Conservation (phyloP, 2,888 invertebrate species). For the Lasioglossum marginatum region DNA sequence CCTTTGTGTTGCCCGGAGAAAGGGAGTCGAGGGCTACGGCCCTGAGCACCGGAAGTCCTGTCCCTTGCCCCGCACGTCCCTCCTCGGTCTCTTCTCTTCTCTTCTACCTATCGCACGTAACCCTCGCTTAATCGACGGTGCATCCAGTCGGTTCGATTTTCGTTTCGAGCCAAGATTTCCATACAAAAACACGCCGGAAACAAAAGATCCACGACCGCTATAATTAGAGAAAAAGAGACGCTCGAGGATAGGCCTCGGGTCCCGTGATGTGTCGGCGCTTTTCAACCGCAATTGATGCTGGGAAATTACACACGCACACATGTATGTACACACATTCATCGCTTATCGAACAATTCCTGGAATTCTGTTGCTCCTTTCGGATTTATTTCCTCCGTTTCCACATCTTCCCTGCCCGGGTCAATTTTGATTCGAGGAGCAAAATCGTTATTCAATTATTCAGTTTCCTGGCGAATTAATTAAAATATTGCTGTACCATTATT, state of each 20-base stretch:
- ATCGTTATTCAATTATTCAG: no score
- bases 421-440: no score
- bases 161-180: not conserved
- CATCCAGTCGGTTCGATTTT: conserved; percentile 16
- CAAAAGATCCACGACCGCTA: not conserved
- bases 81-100: not conserved
- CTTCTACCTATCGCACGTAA: conserved; percentile 38
- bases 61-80: conserved; percentile 22
- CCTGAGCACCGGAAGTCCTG: conserved; percentile 71
- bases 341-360: no score
- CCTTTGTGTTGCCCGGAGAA: conserved; percentile 62
- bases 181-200: conserved; percentile 3
- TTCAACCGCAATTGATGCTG: conserved; percentile 23
- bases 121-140: conserved; percentile 36
- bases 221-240: not conserved
- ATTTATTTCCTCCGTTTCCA: no score
- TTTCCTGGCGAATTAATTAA: no score
- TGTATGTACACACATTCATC: no score
- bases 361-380: no score
- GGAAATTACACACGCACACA: not conserved
- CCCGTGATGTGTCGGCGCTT: not conserved
- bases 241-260: not conserved
- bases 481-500: no score
- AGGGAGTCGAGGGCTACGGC: conserved; percentile 61
- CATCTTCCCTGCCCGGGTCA: no score